phyloP scores from a whole-genome alignment of 2,113 vertebrate species.

The Pluvialis apricaria region DNA sequence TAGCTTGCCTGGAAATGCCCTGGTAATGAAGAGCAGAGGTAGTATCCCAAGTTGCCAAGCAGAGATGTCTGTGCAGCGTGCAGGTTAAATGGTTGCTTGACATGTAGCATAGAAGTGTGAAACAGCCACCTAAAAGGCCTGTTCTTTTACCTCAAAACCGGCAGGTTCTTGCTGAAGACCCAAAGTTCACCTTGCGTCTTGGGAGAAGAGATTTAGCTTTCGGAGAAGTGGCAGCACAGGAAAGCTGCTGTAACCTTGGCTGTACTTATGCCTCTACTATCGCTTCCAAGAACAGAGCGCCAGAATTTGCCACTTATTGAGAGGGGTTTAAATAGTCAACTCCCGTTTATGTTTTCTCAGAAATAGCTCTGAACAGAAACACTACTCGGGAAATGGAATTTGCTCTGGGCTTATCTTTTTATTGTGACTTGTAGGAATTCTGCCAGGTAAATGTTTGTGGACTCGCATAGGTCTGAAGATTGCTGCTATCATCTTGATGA shows the following conservation, averaged over 20 bases:
- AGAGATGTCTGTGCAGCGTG: not conserved
- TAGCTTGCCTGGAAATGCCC: not conserved
- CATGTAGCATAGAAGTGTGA: not conserved
- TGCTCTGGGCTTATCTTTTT: slow-evolving; percentile 20
- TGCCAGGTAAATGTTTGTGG: slow-evolving; percentile 56
- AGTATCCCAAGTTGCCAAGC: fast-evolving
- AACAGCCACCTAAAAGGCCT: not conserved
- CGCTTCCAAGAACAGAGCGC: not conserved
- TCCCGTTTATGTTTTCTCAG: not conserved
- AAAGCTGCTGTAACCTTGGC: not conserved
- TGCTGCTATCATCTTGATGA: slow-evolving; percentile 63
- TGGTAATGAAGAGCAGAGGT: not conserved
- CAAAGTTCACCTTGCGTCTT: not conserved
- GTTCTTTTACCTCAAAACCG: not conserved
- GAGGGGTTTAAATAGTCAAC: not conserved
- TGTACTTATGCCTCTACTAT: not conserved
- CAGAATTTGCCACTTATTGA: not conserved
- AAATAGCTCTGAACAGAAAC: not conserved
- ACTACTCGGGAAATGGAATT: slow-evolving; percentile 4
- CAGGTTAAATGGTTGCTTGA: not conserved
- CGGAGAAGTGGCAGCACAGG: not conserved
- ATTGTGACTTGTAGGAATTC: not conserved
- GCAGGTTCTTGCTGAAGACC: not conserved
- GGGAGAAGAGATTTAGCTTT: not conserved
- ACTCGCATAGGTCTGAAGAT: slow-evolving; percentile 32